Conservation (phyloP, 2,888 invertebrate species). For the Apamea crenata region DNA sequence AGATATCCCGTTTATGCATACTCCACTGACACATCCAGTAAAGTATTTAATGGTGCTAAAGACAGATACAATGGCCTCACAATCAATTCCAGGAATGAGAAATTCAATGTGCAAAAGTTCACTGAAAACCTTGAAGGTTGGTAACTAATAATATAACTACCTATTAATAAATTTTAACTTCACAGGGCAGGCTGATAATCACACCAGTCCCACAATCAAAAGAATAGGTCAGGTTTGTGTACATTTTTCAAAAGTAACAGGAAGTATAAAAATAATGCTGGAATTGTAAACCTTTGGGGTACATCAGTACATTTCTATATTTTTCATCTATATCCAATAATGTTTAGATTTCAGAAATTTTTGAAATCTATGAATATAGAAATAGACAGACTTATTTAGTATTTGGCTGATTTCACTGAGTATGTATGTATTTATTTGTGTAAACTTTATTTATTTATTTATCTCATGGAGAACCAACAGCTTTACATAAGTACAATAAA, state of each 20-base stretch:
- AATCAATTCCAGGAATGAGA: slow-evolving; percentile 76
- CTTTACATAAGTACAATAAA: too few species aligned
- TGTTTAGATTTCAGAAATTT: not conserved
- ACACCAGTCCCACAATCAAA: not conserved
- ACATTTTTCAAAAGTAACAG: not conserved
- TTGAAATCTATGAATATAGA: not conserved
- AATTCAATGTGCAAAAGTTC: slow-evolving; percentile 71
- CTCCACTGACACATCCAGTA: slow-evolving; percentile 58
- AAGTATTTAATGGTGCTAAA: slow-evolving; percentile 73
- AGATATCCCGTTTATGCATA: slow-evolving; percentile 57
- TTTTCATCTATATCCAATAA: too few species aligned
- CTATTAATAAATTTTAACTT: too few species aligned
- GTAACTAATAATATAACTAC: slow-evolving; percentile 56
- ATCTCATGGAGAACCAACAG: too few species aligned
- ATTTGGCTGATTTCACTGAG: too few species aligned
- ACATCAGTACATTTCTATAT: not conserved
- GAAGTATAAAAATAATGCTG: not conserved
- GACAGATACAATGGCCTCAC: slow-evolving; percentile 83
- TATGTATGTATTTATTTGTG: not conserved
- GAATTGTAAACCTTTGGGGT: too few species aligned
- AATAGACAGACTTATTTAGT: not conserved
- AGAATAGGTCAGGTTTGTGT: too few species aligned
- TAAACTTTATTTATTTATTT: too few species aligned
- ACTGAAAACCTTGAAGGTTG: slow-evolving; percentile 78
- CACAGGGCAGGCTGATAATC: not conserved